Percentiles rank a stretch among this genome's conserved stretches.
Evolutionary conservation across 1,140 invertebrate species (phyloP).

Genomic region (Ceratina calcarata): DNA sequence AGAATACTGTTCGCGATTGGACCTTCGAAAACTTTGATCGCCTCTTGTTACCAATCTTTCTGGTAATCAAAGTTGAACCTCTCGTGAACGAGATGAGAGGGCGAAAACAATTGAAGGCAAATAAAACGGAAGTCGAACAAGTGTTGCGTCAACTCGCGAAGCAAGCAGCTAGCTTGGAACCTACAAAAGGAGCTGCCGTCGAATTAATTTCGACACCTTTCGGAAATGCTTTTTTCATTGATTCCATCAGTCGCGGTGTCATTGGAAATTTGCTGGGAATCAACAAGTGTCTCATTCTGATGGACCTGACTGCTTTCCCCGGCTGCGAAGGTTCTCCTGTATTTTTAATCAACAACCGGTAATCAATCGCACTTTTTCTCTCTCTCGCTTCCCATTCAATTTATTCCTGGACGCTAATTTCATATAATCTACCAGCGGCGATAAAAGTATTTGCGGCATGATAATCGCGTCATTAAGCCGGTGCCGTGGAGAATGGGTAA

Average conservation of each 20-base stretch:
- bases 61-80: conserved; percentile 77
- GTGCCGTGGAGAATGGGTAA: conserved; percentile 84
- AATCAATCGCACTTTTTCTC: neutral
- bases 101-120: neutral
- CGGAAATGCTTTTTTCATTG: conserved; percentile 81
- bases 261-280: conserved; percentile 82
- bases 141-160: conserved; percentile 46
- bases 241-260: conserved; percentile 81
- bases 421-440: conserved; percentile 39
- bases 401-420: neutral
- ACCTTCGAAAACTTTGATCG: conserved; percentile 79
- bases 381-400: neutral
- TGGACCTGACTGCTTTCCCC: conserved; percentile 81
- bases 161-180: neutral
- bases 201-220: conserved; percentile 82
- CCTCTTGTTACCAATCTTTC: conserved; percentile 78
- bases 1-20: conserved; percentile 79
- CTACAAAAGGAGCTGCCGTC: conserved; percentile 64
- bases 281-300: conserved; percentile 81
- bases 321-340: conserved; percentile 83
- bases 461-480: conserved; percentile 82
- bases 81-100: neutral
- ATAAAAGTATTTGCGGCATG: conserved; percentile 75
- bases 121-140: conserved; percentile 27
- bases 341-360: conserved; percentile 31